A percentile compares a stretch with the other conserved stretches of the same genome.
Evolutionary conservation across 2,113 vertebrate species (phyloP).

Genomic region (Ptilonorhynchus violaceus): DNA sequence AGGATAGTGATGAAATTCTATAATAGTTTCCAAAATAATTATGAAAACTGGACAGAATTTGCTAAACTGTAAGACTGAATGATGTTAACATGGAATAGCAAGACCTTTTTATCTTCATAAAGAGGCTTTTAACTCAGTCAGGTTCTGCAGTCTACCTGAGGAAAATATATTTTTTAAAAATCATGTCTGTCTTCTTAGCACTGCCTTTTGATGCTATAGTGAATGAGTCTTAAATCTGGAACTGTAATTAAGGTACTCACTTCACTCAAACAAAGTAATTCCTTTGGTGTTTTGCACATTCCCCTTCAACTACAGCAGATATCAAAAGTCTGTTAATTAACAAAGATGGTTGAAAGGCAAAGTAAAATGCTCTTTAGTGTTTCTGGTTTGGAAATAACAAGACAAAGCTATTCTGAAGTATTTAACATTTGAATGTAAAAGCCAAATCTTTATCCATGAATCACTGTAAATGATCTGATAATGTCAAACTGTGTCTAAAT

Average conservation of each 20-base stretch:
- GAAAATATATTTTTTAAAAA: background rate
- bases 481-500: conserved; percentile 56
- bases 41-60: background rate
- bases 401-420: conserved; percentile 42
- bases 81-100: background rate
- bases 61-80: background rate
- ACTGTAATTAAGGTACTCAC: conserved; percentile 17
- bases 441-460: conserved; percentile 41
- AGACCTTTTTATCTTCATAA: background rate
- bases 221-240: background rate
- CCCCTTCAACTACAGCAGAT: conserved; percentile 6
- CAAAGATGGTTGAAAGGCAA: conserved; percentile 23
- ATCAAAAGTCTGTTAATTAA: conserved; percentile 14
- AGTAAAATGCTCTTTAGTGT: conserved; percentile 44
- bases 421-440: conserved; percentile 60
- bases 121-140: background rate
- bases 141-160: background rate
- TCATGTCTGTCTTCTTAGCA: background rate
- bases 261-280: background rate
- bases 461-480: conserved; percentile 59
- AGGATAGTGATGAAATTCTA: background rate
- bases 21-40: background rate
- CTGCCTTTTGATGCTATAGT: conserved; percentile 13
- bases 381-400: conserved; percentile 59
- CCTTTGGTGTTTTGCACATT: conserved; percentile 11